phyloP scores from a whole-genome alignment of 2,113 vertebrate genomes.

The human region GRCh38 chrX:123705501-123706000 shows the following conservation, averaged over 20 bases:
- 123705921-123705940: slow-evolving; percentile 11
- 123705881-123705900: too few species aligned
- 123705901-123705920: too few species aligned
- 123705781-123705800: slow-evolving; percentile 21
- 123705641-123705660: slow-evolving; percentile 1
- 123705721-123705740: slow-evolving; percentile 38
- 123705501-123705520: slow-evolving; percentile 8
- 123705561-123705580: background rate
- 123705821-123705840: background rate
- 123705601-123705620: slow-evolving; percentile 7
- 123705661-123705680: background rate
- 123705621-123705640: slow-evolving; percentile 36
- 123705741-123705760: background rate
- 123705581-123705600: background rate
- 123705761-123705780: slow-evolving; percentile 28
- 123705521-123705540: too few species aligned
- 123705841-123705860: slow-evolving; percentile 34
- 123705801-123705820: background rate
- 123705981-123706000: slow-evolving; percentile 25
- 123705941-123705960: background rate
- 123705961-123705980: slow-evolving; percentile 9
- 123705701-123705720: slow-evolving; percentile 40
- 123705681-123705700: slow-evolving; percentile 37
- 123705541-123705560: background rate
- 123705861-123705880: slow-evolving; percentile 8